These are phyloP conservation scores for Meta bourneti DNA, from an alignment of 2,888 invertebrate genomes.

Conservation along the genomic window DNA sequence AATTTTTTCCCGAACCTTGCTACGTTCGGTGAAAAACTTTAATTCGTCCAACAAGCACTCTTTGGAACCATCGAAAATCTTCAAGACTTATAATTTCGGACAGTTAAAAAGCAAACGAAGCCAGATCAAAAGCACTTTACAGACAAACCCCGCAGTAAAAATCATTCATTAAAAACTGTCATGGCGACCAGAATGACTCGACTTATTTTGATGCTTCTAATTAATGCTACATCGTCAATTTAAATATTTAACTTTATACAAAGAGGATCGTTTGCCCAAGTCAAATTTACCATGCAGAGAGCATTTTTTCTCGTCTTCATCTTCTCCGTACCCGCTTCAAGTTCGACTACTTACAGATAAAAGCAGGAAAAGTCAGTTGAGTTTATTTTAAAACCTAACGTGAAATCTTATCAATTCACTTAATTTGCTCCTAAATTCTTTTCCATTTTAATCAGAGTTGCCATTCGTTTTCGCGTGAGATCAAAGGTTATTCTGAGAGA, in stretches of 20 bases:
- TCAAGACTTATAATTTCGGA: constrained; percentile 20
- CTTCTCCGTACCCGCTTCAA: constrained; percentile 5
- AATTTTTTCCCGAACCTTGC: background rate
- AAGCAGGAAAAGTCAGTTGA: constrained; percentile 71
- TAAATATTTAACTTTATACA: constrained; percentile 76
- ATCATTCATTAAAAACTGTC: constrained; percentile 75
- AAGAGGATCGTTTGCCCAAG: constrained; percentile 70
- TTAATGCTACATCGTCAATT: constrained; percentile 73
- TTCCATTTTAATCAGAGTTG: constrained; percentile 69
- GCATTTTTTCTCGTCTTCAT: constrained; percentile 30
- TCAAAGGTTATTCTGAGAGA: constrained; percentile 51
- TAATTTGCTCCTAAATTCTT: constrained; percentile 72
- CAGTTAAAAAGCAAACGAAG: constrained; percentile 48
- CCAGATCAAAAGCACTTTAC: constrained; percentile 71
- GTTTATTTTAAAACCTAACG: constrained; percentile 59
- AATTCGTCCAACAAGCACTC: constrained; percentile 6
- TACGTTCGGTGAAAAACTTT: constrained; percentile 27
- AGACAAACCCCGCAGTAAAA: constrained; percentile 47
- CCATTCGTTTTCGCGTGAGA: constrained; percentile 29
- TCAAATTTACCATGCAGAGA: constrained; percentile 60
- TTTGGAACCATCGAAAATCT: constrained; percentile 38
- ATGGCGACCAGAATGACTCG: constrained; percentile 42
- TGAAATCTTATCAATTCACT: constrained; percentile 72
- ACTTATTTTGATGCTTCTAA: constrained; percentile 73
- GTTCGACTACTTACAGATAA: constrained; percentile 58